Percentiles rank a stretch among this genome's conserved stretches.
Conservation (phyloP, 2,797 vertebrate species). For the Myotis daubentonii region DNA sequence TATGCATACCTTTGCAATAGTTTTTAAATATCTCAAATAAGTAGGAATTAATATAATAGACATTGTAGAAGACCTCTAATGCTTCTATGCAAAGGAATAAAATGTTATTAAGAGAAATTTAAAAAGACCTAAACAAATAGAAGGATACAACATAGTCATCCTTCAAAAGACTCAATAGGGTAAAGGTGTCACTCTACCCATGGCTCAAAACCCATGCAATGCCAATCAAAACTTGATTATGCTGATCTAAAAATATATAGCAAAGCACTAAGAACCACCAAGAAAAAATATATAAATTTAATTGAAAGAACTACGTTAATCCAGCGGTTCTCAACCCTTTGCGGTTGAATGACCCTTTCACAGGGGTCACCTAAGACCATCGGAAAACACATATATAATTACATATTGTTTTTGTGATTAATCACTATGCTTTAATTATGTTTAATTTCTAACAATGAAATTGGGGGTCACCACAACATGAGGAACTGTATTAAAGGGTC, state of each 20-base stretch:
- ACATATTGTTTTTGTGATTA: no score
- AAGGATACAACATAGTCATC: background rate
- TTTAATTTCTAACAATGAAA: no score
- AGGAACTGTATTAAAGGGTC: no score
- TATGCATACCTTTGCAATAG: background rate
- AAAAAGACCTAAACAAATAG: background rate
- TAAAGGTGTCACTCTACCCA: background rate
- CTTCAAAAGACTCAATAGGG: background rate
- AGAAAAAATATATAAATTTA: background rate
- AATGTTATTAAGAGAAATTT: background rate
- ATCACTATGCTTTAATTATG: no score
- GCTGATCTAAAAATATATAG: background rate
- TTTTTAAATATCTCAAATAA: slow-evolving; percentile 12
- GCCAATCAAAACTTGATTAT: background rate
- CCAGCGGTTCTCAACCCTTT: no score
- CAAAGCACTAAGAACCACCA: background rate
- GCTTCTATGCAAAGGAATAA: background rate
- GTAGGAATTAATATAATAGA: background rate
- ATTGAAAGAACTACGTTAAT: background rate
- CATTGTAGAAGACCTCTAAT: background rate
- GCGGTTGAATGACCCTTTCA: no score
- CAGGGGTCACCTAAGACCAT: no score
- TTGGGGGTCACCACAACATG: no score
- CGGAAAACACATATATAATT: no score
- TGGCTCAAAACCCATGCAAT: background rate